Conservation (phyloP, 2,888 invertebrate genomes). For the Thereva nobilitata region DNA sequence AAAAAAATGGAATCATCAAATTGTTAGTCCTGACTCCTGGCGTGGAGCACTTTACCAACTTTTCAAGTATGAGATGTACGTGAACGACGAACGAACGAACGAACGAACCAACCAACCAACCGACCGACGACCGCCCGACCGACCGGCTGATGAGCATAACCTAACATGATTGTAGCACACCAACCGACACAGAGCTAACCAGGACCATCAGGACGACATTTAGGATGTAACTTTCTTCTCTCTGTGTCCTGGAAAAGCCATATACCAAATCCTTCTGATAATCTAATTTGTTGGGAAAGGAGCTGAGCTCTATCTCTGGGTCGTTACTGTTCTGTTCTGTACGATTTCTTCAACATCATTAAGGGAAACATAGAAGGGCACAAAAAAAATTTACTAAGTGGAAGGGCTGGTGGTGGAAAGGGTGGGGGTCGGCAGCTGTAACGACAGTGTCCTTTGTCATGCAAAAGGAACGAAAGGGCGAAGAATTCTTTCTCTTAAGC, state of each 20-base stretch:
- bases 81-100: no score
- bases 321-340: no score
- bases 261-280: conserved; percentile 17
- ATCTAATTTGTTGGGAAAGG: conserved; percentile 20
- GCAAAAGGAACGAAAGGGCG: conserved; percentile 11
- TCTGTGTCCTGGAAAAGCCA: background rate
- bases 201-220: background rate
- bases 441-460: conserved; percentile 30
- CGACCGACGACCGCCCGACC: no score
- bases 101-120: no score
- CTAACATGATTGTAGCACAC: background rate
- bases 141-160: background rate
- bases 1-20: conserved; percentile 13
- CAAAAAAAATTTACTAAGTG: conserved; percentile 13
- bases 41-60: conserved; percentile 3
- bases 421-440: background rate
- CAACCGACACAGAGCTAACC: background rate
- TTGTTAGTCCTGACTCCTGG: conserved; percentile 9
- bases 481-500: conserved; percentile 15
- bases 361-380: conserved; percentile 5
- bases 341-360: conserved; percentile 21
- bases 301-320: conserved; percentile 4
- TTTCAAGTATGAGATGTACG: conserved; percentile 10
- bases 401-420: no score
- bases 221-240: background rate